Base-by-base conservation (phyloP, 2,888 invertebrate genomes). In the Cheilosia scutellata region DNA sequence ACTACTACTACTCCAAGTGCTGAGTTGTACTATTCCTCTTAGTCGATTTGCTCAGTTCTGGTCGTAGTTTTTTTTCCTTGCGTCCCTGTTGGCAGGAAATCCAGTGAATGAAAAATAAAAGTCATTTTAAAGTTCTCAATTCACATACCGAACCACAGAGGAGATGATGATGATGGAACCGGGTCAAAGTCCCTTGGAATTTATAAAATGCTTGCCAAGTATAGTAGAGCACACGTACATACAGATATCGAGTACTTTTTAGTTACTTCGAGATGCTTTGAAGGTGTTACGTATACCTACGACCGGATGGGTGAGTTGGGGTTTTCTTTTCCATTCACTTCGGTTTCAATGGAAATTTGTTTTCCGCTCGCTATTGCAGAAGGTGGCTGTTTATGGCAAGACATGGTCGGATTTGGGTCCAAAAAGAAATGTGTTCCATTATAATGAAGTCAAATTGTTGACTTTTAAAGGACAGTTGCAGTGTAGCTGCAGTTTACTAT, bases 151-250 rank as follows among this genome's bases (percentile, higher is more conserved):
- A 31, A 25, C 16, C 42, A 44, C 25, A 60, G 20, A 33, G 16
- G 25, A 27, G 49, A 11, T 27, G 51, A 29, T 20, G 44, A 51
- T 31, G 47, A 72, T 57, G 60, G 71, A 86, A 82, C 49, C 82
- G 72, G 86, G 86, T 86, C 86, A 86, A 86, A 86, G 86, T 82
- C 86, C 84, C 72, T 51, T 86, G 82, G 76, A 77, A 82, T 63
- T 66, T 72, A 75, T 49, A 49, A n/a, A n/a, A 86, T 77, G 71
- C n/a, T 62, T 82, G 76, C 86, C 80, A 76, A 82, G 66, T 72
- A 20, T 20, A 58, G 76, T 75, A 66, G 78, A 74, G 74, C 25
- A 33, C 16, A 57, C 31, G 40, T 58, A 75, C 42, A 71, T 65
- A 80, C 57, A 66, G 65, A 65, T 65, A 53, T 55, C 75, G 72